These are phyloP conservation scores for Orthosia cruda DNA, from an alignment of 2,888 invertebrate genomes.

Conservation along the genomic window DNA sequence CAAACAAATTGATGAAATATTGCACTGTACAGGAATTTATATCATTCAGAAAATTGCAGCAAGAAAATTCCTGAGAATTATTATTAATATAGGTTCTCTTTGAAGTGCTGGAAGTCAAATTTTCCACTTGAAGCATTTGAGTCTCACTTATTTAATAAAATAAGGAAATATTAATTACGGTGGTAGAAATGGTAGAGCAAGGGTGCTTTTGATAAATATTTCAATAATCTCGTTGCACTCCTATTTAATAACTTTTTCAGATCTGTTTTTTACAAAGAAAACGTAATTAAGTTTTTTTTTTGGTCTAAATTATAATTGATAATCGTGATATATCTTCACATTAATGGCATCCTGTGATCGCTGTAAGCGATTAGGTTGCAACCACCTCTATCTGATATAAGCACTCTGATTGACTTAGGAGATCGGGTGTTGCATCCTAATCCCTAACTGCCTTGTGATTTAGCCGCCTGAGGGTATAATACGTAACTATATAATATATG, in stretches of 20 bases:
- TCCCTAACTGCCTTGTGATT: slow-evolving; percentile 11
- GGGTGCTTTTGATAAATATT: background rate
- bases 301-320: no score
- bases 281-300: no score
- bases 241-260: no score
- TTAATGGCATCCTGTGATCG: background rate
- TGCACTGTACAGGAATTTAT: slow-evolving; percentile 45
- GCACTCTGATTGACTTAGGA: slow-evolving; percentile 20
- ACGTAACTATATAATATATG: background rate
- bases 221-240: no score
- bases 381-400: slow-evolving; percentile 16
- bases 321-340: background rate
- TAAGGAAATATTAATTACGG: background rate
- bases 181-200: background rate
- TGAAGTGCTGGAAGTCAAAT: background rate
- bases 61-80: slow-evolving; percentile 12
- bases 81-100: slow-evolving; percentile 17
- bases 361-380: slow-evolving; percentile 15
- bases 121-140: background rate
- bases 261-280: no score
- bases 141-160: background rate
- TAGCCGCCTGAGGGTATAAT: background rate
- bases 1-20: slow-evolving; percentile 65
- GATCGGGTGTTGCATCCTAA: slow-evolving; percentile 19
- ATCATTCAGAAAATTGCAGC: slow-evolving; percentile 45